Percentiles rank a stretch among this genome's conserved stretches.
Conservation (phyloP, 2,888 invertebrate genomes). For the Aphrophora alni region DNA sequence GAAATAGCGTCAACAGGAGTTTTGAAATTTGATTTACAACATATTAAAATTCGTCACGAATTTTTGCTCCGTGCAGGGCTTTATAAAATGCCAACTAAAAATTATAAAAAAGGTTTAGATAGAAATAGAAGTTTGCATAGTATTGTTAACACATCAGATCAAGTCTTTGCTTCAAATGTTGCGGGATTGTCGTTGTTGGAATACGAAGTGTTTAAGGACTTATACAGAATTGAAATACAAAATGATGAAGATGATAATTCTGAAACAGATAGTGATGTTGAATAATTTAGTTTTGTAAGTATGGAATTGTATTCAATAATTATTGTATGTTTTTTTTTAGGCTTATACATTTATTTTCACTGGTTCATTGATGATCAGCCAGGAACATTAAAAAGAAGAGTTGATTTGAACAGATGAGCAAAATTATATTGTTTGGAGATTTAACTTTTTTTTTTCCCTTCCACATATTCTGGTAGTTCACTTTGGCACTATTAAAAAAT, state of each 20-base stretch:
- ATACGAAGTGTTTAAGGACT: conserved; percentile 43
- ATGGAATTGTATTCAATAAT: too few relatives aligned
- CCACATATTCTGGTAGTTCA: too few relatives aligned
- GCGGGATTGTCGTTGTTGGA: conserved; percentile 42
- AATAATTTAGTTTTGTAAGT: background rate
- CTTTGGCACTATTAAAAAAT: too few relatives aligned
- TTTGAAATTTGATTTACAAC: conserved; percentile 13
- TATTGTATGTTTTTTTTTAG: too few relatives aligned
- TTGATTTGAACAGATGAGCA: too few relatives aligned
- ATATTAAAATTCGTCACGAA: conserved; percentile 39
- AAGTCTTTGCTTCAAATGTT: conserved; percentile 39
- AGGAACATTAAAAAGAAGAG: too few relatives aligned
- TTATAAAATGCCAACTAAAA: conserved; percentile 35
- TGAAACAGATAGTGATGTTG: background rate
- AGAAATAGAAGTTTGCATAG: conserved; percentile 40
- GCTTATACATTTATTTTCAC: too few relatives aligned
- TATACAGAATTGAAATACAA: conserved; percentile 52
- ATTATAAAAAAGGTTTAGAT: conserved; percentile 25
- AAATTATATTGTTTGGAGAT: too few relatives aligned
- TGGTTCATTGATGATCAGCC: too few relatives aligned
- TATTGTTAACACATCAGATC: conserved; percentile 40
- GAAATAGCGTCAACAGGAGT: conserved; percentile 32
- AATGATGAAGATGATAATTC: conserved; percentile 45
- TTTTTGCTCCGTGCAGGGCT: conserved; percentile 38
- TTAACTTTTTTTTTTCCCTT: too few relatives aligned